Evolutionary conservation across 2,888 invertebrate species (phyloP).

Genomic region (Abrostola tripartita): DNA sequence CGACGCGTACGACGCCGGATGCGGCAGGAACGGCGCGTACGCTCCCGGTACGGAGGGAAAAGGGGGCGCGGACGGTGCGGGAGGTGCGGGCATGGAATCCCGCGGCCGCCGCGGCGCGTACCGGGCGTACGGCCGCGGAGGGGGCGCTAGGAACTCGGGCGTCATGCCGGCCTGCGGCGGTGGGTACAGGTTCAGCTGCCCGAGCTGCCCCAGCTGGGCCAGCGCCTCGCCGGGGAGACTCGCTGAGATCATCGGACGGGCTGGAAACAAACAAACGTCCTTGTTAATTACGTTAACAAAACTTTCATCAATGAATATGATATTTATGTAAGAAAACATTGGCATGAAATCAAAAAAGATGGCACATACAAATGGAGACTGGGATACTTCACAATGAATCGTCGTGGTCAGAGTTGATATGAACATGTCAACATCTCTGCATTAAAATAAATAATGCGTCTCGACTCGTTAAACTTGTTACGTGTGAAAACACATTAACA

Average conservation of each 20-base stretch:
- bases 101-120: slow-evolving; percentile 80
- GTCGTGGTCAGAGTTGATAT: slow-evolving; percentile 1
- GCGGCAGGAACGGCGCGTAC: slow-evolving; percentile 82
- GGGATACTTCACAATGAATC: background rate
- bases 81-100: slow-evolving; percentile 75
- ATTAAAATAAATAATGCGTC: slow-evolving; percentile 1
- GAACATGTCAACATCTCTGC: slow-evolving; percentile 4
- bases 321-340: slow-evolving; percentile 2
- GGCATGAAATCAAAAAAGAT: slow-evolving; percentile 2
- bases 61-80: slow-evolving; percentile 70
- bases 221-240: slow-evolving; percentile 90
- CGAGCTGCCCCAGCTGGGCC: slow-evolving; percentile 87
- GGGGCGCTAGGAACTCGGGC: slow-evolving; percentile 90
- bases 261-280: slow-evolving; percentile 69
- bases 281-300: slow-evolving; percentile 24
- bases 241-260: slow-evolving; percentile 91
- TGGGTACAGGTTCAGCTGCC: slow-evolving; percentile 89
- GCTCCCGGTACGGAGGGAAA: slow-evolving; percentile 74
- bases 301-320: slow-evolving; percentile 6
- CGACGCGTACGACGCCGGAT: slow-evolving; percentile 79
- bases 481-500: slow-evolving; percentile 28
- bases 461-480: background rate
- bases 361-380: background rate
- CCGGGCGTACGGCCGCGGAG: slow-evolving; percentile 89
- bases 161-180: slow-evolving; percentile 84